Conservation (phyloP, 2,113 vertebrate species). For the Empidonax alnorum region DNA sequence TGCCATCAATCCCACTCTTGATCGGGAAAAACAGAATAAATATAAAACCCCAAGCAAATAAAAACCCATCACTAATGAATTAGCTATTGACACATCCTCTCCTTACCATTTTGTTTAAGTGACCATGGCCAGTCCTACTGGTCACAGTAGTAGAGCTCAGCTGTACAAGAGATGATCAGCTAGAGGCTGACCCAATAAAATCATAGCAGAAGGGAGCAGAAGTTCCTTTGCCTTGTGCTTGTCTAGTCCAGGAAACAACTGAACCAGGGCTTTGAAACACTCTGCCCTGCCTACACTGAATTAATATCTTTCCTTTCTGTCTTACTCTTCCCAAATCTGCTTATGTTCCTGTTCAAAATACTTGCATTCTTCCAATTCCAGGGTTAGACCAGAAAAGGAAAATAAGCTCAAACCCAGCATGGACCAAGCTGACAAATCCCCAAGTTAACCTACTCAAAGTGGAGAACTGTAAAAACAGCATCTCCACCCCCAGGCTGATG, state of each 20-base stretch:
- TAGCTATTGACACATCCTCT: not conserved
- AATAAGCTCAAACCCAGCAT: not conserved
- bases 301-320: not conserved
- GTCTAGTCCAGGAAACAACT: not conserved
- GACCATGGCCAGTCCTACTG: accelerated
- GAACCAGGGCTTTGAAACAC: not conserved
- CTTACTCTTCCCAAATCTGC: not conserved
- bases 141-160: not conserved
- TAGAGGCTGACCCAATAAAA: not conserved
- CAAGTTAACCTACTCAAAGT: not conserved
- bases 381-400: not conserved
- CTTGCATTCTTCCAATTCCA: not conserved
- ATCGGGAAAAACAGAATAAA: not conserved
- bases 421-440: not conserved
- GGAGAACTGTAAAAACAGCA: not conserved
- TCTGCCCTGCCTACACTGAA: not conserved
- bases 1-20: not conserved
- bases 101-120: not conserved
- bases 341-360: not conserved
- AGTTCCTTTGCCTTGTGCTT: not conserved
- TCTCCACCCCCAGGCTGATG: too few relatives aligned
- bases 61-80: not conserved
- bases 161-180: not conserved
- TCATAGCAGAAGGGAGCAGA: not conserved
- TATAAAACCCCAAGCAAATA: not conserved